A percentile compares a stretch with the other conserved stretches of the same genome.
phyloP scores from a whole-genome alignment of 2,113 vertebrate genomes.

The Tupaia tana region DNA sequence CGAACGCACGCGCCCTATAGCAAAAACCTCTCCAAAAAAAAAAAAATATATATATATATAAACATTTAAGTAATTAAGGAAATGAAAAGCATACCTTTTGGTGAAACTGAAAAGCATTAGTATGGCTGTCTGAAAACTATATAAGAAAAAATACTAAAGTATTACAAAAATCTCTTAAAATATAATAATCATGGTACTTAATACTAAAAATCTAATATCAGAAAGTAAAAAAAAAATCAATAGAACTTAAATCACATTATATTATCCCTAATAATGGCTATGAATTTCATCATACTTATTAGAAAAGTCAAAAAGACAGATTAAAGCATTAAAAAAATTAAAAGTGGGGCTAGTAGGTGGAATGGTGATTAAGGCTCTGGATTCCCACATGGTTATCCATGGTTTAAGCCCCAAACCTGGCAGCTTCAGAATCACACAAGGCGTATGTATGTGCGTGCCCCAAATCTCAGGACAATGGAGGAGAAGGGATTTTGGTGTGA shows the following conservation, averaged over 20 bases:
- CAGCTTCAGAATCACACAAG: no score
- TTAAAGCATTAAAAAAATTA: neutral
- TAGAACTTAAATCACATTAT: neutral
- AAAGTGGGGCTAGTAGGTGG: no score
- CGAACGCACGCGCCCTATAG: no score
- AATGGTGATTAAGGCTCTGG: no score
- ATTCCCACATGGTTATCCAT: no score
- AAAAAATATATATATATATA: no score
- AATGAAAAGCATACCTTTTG: neutral
- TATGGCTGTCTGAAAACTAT: neutral
- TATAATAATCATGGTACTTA: neutral
- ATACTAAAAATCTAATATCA: neutral
- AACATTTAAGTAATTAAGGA: conserved; percentile 1
- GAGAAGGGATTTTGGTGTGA: no score
- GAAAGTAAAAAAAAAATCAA: conserved; percentile 2
- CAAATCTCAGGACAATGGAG: no score
- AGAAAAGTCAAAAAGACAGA: neutral
- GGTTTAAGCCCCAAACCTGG: no score
- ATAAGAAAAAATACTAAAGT: conserved; percentile 23
- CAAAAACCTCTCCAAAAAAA: no score
- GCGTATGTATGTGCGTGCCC: no score
- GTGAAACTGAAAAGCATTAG: neutral
- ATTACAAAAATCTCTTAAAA: conserved; percentile 32
- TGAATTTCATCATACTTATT: conserved; percentile 6
- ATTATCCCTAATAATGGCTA: neutral